Conservation (phyloP, 2,888 invertebrate species). For the Incurvaria masculella region DNA sequence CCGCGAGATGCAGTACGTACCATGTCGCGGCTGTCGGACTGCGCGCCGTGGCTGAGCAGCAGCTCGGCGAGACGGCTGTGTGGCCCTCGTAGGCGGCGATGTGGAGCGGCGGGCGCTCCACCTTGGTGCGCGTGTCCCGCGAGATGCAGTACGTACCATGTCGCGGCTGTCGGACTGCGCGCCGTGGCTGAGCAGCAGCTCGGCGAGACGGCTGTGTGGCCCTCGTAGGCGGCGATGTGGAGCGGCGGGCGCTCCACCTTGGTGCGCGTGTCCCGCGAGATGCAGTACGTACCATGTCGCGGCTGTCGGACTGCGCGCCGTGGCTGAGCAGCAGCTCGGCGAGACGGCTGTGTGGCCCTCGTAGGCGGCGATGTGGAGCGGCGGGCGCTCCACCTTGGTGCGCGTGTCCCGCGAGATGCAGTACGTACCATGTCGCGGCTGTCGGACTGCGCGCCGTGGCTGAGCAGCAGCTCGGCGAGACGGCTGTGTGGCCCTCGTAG, state of each 20-base stretch:
- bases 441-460: constrained; percentile 31
- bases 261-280: background rate
- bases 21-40: constrained; percentile 35
- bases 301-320: constrained; percentile 28
- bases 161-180: constrained; percentile 24
- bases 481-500: constrained; percentile 74
- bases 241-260: constrained; percentile 78
- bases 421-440: too few relatives aligned
- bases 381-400: constrained; percentile 66
- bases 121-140: background rate
- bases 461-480: constrained; percentile 70
- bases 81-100: constrained; percentile 86
- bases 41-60: constrained; percentile 52
- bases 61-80: constrained; percentile 67
- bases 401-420: too few relatives aligned
- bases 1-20: constrained; percentile 25
- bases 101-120: constrained; percentile 86
- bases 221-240: constrained; percentile 85
- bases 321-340: constrained; percentile 60
- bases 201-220: constrained; percentile 73
- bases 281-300: background rate
- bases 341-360: constrained; percentile 79
- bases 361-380: constrained; percentile 84
- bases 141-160: background rate
- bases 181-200: constrained; percentile 57